phyloP scores from a whole-genome alignment of 2,888 invertebrate species.

The Craniophora ligustri region DNA sequence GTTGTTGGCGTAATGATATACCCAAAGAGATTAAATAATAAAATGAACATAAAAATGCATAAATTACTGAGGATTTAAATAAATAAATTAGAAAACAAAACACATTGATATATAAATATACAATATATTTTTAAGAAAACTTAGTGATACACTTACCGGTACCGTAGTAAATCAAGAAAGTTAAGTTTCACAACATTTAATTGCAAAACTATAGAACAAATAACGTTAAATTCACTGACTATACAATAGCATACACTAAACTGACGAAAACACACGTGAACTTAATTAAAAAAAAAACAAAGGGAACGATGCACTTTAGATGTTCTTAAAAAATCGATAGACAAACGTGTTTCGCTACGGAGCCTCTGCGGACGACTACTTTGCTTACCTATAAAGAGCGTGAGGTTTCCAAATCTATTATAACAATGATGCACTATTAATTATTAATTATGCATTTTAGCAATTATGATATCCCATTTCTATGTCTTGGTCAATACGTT shows the following conservation, averaged over 20 bases:
- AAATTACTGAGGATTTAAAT: no score
- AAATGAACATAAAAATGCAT: no score
- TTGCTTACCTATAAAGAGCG: slow-evolving; percentile 29
- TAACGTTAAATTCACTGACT: slow-evolving; percentile 21
- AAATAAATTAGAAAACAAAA: no score
- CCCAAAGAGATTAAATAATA: no score
- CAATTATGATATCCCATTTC: neutral
- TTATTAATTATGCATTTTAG: slow-evolving; percentile 12
- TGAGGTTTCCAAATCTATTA: slow-evolving; percentile 5
- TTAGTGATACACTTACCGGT: slow-evolving; percentile 35
- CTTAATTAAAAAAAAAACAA: slow-evolving; percentile 11
- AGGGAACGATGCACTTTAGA: slow-evolving; percentile 10
- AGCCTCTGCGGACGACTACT: slow-evolving; percentile 48
- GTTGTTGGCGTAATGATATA: no score
- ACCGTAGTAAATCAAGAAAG: slow-evolving; percentile 12
- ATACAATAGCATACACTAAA: slow-evolving; percentile 11
- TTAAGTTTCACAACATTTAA: slow-evolving; percentile 25
- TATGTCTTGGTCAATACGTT: neutral
- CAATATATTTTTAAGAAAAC: neutral
- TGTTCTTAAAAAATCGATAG: slow-evolving; percentile 5
- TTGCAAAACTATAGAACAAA: slow-evolving; percentile 4
- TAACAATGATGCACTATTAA: slow-evolving; percentile 4
- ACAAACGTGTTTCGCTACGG: slow-evolving; percentile 37
- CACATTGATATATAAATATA: no score
- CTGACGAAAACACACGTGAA: slow-evolving; percentile 10